Base-by-base conservation (phyloP, 1,140 invertebrate genomes). In the Heliconius himera region DNA sequence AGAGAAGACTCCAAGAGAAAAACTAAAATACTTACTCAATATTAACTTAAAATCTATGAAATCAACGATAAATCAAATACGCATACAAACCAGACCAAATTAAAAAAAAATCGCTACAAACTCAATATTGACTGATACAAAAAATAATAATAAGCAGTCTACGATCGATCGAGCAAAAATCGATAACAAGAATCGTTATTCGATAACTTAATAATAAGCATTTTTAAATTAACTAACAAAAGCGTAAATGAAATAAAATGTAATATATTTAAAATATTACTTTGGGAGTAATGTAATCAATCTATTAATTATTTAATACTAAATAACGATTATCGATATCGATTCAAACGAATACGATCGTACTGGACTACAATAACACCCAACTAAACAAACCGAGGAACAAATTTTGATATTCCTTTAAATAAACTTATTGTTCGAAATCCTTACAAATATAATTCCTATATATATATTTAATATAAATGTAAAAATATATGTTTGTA, bases 11-110 rank as follows among this genome's bases (percentile, higher is more conserved):
- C 79, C 51, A 76, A 83, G 81, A 71, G 83, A 72, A 49, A 81
- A 85, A 83, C 73, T 82, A 84, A 84, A 87, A 82, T 74, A 83
- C 72, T 75, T 83, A 66, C 83, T 74, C 70, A 54, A 77, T 73
- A 84, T 81, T 51, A 73, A 82, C 75, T 83, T 84, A 83, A 79
- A 73, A 84, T 49, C 78, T 79, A 85, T 29, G 60, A 66, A 66
- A 66, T 66, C 13, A 66, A 79, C 72, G 78, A 72, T 66, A 41
- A 56, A 76, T 74, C 77, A 73, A 74, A 49, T 71, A 71, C 76
- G 70, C 56, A 76, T 70, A 56, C 73, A 74, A 74, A 74, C 46
- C 46, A 29, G 22, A 51, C 26, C 46, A 54, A 74, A 51, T 66
- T 29, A 29, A 29, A 66, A 29, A 66, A 66, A 66, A 26, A 66